These are phyloP conservation scores for Trididemnum clinides DNA, from an alignment of 23 tunicate genomes.

Conservation along the genomic window DNA sequence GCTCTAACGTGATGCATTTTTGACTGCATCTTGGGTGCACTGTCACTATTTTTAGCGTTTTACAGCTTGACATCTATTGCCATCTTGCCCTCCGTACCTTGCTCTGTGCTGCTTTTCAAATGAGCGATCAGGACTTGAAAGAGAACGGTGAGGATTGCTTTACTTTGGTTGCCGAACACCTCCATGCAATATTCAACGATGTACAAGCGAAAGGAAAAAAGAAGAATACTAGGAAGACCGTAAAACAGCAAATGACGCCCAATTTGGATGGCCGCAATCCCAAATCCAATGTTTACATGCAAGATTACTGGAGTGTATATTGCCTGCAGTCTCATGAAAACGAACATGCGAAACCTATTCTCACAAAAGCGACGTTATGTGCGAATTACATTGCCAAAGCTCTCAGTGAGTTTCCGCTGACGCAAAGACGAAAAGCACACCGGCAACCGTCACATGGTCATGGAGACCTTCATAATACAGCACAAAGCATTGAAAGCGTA, in stretches of 20 bases:
- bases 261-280: not conserved
- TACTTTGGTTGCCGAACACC: not conserved
- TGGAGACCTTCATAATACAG: not conserved
- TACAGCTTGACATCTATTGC: slow-evolving; percentile 27
- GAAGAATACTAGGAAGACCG: not conserved
- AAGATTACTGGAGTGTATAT: slow-evolving; percentile 60
- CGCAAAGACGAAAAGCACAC: not conserved
- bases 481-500: not conserved
- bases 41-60: no score
- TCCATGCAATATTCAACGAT: not conserved
- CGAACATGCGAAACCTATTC: not conserved
- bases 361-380: slow-evolving; percentile 25
- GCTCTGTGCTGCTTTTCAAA: slow-evolving; percentile 38
- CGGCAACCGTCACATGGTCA: not conserved
- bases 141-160: not conserved
- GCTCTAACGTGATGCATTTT: no score
- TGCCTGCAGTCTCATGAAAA: slow-evolving; percentile 47
- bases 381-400: slow-evolving; percentile 25
- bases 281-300: not conserved
- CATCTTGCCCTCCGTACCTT: slow-evolving; percentile 56
- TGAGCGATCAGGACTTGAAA: not conserved
- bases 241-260: not conserved
- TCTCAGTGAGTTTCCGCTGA: not conserved
- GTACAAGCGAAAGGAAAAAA: not conserved
- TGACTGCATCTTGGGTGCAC: no score